Evolutionary conservation across 2,797 vertebrate genomes (phyloP), one percentile per base, ranked within the genome.

Genomic region (Kryptopterus vitreolus): DNA sequence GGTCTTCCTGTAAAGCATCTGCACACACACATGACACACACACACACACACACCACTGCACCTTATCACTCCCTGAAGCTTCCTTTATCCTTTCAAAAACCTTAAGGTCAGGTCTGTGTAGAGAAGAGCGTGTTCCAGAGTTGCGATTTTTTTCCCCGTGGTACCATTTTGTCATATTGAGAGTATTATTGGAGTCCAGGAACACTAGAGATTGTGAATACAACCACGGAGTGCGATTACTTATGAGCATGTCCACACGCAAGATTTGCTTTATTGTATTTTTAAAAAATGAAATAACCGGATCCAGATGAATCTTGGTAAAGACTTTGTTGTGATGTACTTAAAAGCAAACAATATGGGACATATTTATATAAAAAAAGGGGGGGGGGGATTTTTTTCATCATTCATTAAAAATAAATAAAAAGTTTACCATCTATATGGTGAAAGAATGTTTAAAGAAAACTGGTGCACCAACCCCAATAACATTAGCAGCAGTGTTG

Each of bases 201-300:
- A 75, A 65, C 57, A 57, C 65, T 59, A 79, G 29, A 52, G 53
- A 46, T 46, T 38, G 57, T 22, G 13, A 75, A 53, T 66, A 76
- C 26, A 82, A 69, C 46, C 76, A 76, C 62, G 43, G 70, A 75
- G 79, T 58, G 79, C 52, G 68, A 80, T 70, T 22, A 29, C 65
- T 85, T 58, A 62, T 35, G 26, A 57, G 73, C 83, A 85, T 86
- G 79, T 62, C 66, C 68, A 46, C 22, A 58, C 38, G 38, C 38
- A 26, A 46, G 38, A 68, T 50, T 38, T 55, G 10, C 81, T 62
- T 82, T 76, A 77, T 66, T 53, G 62, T 50, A 62, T 74, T 70
- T n/a, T n/a, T n/a, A n/a, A 55, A 57, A 74, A 46, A 31, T 29
- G 15, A 61, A 6, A 3, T 24, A 43, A 65, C 4, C 12, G 63